A percentile compares a stretch with the other conserved stretches of the same genome.
Evolutionary conservation across 1,140 invertebrate species (phyloP).

Genomic region (Mercenaria mercenaria): DNA sequence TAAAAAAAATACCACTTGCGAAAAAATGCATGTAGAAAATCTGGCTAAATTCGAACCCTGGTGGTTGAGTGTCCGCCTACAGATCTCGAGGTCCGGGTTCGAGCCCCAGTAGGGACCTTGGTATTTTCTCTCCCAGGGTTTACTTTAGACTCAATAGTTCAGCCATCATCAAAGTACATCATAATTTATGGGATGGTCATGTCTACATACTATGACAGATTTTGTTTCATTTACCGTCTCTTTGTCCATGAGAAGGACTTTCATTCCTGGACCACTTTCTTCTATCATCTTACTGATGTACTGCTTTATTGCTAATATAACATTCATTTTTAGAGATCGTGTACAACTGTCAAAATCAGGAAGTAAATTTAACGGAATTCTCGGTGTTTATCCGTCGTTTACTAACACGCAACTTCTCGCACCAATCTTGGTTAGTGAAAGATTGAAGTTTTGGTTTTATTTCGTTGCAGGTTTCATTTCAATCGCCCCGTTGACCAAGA

Average conservation of each 20-base stretch:
- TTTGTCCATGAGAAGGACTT: conserved; percentile 99
- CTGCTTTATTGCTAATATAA: conserved; percentile 95
- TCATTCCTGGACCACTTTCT: conserved; percentile 99
- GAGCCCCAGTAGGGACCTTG: no score
- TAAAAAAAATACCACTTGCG: no score
- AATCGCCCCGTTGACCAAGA: background rate
- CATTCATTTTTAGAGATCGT: conserved; percentile 90
- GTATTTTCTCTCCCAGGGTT: no score
- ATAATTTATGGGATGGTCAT: no score
- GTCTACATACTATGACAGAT: no score
- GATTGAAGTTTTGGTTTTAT: background rate
- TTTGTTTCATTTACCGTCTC: conserved; percentile 92
- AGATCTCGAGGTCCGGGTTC: no score
- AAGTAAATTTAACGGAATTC: background rate
- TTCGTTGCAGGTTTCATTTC: background rate
- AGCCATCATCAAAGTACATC: no score
- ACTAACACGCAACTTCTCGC: background rate
- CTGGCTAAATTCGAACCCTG: no score
- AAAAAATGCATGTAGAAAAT: no score
- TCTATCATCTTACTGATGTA: conserved; percentile 99
- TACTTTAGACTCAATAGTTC: no score
- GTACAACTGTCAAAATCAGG: conserved; percentile 35
- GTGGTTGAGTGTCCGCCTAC: no score
- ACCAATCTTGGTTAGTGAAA: background rate
- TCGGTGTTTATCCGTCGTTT: background rate